Conservation (phyloP, 1,140 invertebrate genomes). For the Adoxophyes honmai region DNA sequence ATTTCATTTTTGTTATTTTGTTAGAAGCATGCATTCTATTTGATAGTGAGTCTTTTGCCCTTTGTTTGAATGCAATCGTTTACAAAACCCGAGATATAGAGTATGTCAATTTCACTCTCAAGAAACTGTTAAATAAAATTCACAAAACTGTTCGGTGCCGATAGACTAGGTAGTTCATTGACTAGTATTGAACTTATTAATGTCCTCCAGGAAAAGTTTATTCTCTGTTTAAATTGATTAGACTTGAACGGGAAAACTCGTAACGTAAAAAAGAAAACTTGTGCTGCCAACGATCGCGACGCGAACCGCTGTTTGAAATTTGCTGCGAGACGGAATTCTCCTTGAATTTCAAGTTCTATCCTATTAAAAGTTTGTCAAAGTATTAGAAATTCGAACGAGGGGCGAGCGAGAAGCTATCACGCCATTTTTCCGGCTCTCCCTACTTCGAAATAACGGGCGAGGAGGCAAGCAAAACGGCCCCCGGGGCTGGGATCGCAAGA, state of each 20-base stretch:
- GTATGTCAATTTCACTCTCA: no score
- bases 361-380: conserved; percentile 74
- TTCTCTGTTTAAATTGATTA: conserved; percentile 10
- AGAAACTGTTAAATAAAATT: no score
- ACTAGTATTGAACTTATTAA: no score
- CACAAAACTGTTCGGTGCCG: no score
- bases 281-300: conserved; percentile 40
- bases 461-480: conserved; percentile 27
- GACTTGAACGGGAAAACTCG: conserved; percentile 10
- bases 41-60: no score
- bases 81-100: no score
- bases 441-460: conserved; percentile 31
- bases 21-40: no score
- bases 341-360: conserved; percentile 73
- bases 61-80: no score
- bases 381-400: conserved; percentile 75
- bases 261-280: conserved; percentile 27
- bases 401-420: conserved; percentile 70
- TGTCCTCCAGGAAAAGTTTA: conserved; percentile 1
- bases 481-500: conserved; percentile 38
- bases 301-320: conserved; percentile 54
- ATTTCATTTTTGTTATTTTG: no score
- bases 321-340: conserved; percentile 52
- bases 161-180: no score
- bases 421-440: conserved; percentile 51